Evolutionary conservation across 2,797 vertebrate genomes (phyloP), one percentile per base, ranked within the genome.

Genomic region (Acrossocheilus wenchowensis): DNA sequence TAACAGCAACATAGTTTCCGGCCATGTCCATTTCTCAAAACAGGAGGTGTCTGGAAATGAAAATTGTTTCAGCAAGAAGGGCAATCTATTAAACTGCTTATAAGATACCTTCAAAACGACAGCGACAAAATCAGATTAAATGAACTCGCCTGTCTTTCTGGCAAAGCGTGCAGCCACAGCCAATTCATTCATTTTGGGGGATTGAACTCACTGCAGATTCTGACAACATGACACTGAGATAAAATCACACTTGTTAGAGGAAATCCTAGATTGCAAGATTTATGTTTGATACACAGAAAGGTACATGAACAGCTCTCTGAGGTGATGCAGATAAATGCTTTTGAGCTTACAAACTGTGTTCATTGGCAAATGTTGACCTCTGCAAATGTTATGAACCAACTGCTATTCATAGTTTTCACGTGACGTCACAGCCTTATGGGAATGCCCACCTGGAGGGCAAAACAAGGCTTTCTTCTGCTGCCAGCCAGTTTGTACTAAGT

Each of bases 11-110:
- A 69, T 87, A 85, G 60, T 80, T 85, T 83, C 84, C 23, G 21
- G 57, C 82, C 54, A 39, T 5, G 71, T 81, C 72, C 60, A 81
- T 84, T 84, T 64, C 78, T 87, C 77, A 81, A 86, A 83, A 71
- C 2, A 41, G 60, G 41, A 50, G 66, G 66, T 79, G 36, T 69
- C 54, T 50, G 69, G 60, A 82, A 78, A 82, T 75, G 43, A 66
- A 81, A 79, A 82, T 39, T 54, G 66, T 68, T 57, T 78, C 66
- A 64, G 45, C 78, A 21, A 81, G 78, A 75, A 85, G 68, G 50
- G 21, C 85, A 87, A 86, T 87, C 79, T 74, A 77, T 72, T 83
- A 80, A 74, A 73, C 57, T n/a, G 50, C 71, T 77, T 80, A 68
- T 72, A 77, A 82, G 78, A 50, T 54, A 66, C 68, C 54, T 79